Conservation (phyloP, 2,888 invertebrate species). For the Orchestes rusci region DNA sequence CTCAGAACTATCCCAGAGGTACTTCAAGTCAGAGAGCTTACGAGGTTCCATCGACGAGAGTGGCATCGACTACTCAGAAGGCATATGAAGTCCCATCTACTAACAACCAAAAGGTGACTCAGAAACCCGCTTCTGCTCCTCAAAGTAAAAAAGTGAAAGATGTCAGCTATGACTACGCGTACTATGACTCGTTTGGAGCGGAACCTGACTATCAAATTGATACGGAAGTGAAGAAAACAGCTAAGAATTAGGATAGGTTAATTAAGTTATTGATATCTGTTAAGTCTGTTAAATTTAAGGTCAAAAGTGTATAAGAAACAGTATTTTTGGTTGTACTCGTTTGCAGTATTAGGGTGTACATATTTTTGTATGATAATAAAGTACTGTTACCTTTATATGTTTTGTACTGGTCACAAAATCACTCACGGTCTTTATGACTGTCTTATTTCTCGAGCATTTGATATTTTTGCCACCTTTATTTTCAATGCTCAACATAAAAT, state of each 20-base stretch:
- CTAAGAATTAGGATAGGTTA: constrained; percentile 10
- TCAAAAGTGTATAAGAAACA: constrained; percentile 10
- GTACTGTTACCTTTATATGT: constrained; percentile 33
- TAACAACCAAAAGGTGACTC: constrained; percentile 6
- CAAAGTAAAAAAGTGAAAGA: constrained; percentile 54
- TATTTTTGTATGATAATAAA: constrained; percentile 34
- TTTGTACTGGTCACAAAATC: too few species aligned
- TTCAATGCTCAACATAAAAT: too few species aligned
- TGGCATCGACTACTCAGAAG: neutral
- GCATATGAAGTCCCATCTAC: neutral
- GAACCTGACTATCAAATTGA: constrained; percentile 43
- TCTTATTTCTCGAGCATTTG: neutral
- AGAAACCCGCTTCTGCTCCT: constrained; percentile 18
- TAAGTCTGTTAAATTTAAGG: constrained; percentile 31
- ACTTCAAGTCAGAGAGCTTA: constrained; percentile 27
- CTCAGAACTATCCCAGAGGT: constrained; percentile 19
- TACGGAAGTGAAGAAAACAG: constrained; percentile 53
- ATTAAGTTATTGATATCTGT: constrained; percentile 28
- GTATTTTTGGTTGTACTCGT: neutral
- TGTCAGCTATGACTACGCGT: constrained; percentile 76
- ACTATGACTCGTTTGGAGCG: constrained; percentile 55
- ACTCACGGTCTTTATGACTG: constrained; percentile 1
- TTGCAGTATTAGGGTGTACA: constrained; percentile 34
- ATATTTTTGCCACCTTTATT: too few species aligned
- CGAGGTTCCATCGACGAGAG: constrained; percentile 12